Evolutionary conservation across 2,888 invertebrate genomes (phyloP).

Genomic region (Oscheius myriophilus): DNA sequence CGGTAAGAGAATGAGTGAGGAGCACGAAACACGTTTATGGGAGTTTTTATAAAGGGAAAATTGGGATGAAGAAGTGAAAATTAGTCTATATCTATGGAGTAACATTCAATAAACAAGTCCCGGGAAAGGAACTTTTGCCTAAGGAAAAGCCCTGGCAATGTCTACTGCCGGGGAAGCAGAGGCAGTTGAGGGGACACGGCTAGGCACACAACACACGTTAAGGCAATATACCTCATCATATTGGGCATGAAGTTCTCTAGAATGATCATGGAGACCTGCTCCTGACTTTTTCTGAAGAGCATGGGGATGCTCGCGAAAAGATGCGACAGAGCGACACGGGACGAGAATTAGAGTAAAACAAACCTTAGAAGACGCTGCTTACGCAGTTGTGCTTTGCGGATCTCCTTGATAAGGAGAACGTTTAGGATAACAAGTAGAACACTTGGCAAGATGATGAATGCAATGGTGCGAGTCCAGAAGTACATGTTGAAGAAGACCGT

Average conservation of each 20-base stretch:
- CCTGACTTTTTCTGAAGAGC: constrained; percentile 35
- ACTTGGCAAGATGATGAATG: constrained; percentile 91
- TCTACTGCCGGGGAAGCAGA: constrained; percentile 8
- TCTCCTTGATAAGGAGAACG: constrained; percentile 84
- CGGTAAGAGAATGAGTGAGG: not conserved
- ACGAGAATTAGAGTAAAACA: constrained; percentile 10
- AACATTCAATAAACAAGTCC: too few species aligned
- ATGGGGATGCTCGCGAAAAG: not conserved
- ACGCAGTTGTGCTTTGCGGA: constrained; percentile 84
- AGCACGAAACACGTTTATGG: not conserved
- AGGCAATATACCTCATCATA: constrained; percentile 17
- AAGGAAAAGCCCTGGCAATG: not conserved
- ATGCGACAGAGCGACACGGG: constrained; percentile 9
- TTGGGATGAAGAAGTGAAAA: too few species aligned
- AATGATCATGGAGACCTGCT: constrained; percentile 36
- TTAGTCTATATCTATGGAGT: too few species aligned
- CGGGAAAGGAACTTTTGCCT: not conserved
- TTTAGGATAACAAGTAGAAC: constrained; percentile 87
- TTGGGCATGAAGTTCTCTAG: constrained; percentile 35
- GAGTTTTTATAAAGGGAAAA: too few species aligned
- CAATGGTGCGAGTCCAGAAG: constrained; percentile 84
- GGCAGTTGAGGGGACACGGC: constrained; percentile 14
- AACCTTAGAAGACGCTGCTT: constrained; percentile 80
- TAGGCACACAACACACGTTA: constrained; percentile 10
- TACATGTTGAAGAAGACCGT: constrained; percentile 82